These are phyloP conservation scores for sheep (Ovis aries) DNA, from an alignment of 2,113 vertebrate species.

Conservation along the genomic window DNA sequence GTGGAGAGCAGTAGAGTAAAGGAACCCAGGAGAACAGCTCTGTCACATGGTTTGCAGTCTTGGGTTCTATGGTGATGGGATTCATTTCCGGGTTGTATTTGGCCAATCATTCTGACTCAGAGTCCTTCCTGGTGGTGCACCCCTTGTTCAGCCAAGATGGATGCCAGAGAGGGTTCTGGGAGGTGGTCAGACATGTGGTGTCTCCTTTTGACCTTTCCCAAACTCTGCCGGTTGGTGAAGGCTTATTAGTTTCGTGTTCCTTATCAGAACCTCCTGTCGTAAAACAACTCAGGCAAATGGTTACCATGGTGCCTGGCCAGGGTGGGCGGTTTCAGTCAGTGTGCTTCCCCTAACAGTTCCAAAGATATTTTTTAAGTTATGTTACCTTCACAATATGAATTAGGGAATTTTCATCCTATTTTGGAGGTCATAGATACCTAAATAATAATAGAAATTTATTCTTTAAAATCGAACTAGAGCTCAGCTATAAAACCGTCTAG, in stretches of 20 bases:
- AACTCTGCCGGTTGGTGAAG: background rate
- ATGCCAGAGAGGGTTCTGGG: background rate
- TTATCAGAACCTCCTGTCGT: background rate
- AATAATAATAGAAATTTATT: background rate
- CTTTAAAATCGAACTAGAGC: background rate
- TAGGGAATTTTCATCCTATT: background rate
- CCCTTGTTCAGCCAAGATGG: background rate
- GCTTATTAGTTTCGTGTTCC: accelerated
- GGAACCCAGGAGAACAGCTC: background rate
- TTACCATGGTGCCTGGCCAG: background rate
- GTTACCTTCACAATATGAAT: background rate
- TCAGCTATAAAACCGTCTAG: background rate
- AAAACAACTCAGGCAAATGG: background rate
- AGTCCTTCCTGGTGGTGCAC: accelerated
- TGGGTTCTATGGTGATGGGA: background rate
- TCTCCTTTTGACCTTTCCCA: background rate
- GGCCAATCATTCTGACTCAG: background rate
- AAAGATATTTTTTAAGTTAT: background rate
- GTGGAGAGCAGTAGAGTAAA: background rate
- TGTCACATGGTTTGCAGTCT: background rate
- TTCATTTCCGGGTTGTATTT: background rate
- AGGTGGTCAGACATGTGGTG: background rate
- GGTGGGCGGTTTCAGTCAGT: background rate
- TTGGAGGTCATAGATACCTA: background rate
- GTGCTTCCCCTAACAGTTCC: background rate